Conservation (phyloP, 2,888 invertebrate genomes). For the Andrena haemorrhoa region DNA sequence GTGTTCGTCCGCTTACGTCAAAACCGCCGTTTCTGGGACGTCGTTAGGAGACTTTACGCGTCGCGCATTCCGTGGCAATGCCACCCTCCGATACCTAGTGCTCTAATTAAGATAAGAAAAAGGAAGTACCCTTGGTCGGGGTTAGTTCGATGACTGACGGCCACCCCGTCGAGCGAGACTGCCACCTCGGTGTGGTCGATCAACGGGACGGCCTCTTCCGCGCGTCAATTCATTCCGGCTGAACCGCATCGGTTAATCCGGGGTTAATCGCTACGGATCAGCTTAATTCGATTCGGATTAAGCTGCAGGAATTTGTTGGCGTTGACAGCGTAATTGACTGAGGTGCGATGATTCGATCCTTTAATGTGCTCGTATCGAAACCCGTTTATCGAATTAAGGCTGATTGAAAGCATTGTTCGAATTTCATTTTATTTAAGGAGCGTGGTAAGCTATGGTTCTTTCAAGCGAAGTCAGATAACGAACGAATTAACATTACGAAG, state of each 20-base stretch:
- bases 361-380: background rate
- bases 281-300: conserved; percentile 41
- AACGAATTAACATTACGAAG: background rate
- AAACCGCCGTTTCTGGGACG: conserved; percentile 59
- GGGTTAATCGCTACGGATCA: conserved; percentile 47
- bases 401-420: background rate
- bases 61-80: background rate
- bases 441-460: no score
- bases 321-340: conserved; percentile 15
- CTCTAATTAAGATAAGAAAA: conserved; percentile 66
- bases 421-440: no score
- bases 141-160: conserved; percentile 28
- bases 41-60: conserved; percentile 47
- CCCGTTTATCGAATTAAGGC: background rate
- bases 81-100: background rate
- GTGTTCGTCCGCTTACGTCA: conserved; percentile 69
- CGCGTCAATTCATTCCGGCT: conserved; percentile 18
- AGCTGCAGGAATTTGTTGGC: background rate
- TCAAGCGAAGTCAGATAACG: no score
- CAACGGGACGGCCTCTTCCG: conserved; percentile 15
- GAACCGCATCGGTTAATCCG: conserved; percentile 46
- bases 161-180: background rate
- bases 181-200: conserved; percentile 30
- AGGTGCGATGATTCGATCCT: background rate
- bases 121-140: conserved; percentile 34